phyloP scores from a whole-genome alignment of 2,113 vertebrate genomes.

The Pseudorasbora parva region DNA sequence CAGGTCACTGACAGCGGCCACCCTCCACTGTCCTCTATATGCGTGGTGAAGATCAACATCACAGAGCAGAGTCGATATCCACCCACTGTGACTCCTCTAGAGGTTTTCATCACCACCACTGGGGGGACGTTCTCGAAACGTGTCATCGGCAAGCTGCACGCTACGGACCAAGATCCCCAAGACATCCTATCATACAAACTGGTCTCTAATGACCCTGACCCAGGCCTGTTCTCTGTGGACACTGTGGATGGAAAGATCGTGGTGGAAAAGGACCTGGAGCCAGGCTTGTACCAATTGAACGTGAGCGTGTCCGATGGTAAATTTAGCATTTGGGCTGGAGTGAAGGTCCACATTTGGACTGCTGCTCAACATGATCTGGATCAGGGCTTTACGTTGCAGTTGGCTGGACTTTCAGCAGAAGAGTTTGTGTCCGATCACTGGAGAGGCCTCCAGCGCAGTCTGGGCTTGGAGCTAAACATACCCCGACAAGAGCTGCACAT shows the following conservation, averaged over 20 bases:
- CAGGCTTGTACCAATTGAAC: slow-evolving; percentile 84
- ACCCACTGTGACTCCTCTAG: slow-evolving; percentile 86
- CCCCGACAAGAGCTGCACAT: slow-evolving; percentile 83
- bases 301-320: slow-evolving; percentile 90
- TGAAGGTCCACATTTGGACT: slow-evolving; percentile 85
- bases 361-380: slow-evolving; percentile 78
- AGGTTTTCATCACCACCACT: slow-evolving; percentile 87
- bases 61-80: slow-evolving; percentile 87
- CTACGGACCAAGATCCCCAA: slow-evolving; percentile 89
- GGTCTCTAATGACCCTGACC: slow-evolving; percentile 66
- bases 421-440: slow-evolving; percentile 93
- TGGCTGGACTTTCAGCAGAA: slow-evolving; percentile 82
- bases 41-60: slow-evolving; percentile 84
- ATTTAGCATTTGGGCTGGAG: slow-evolving; percentile 75
- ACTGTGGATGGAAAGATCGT: slow-evolving; percentile 84
- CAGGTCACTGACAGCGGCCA: slow-evolving; percentile 90
- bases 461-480: slow-evolving; percentile 78
- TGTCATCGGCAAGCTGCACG: slow-evolving; percentile 89
- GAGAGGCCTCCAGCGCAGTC: slow-evolving; percentile 86
- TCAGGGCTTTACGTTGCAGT: slow-evolving; percentile 81
- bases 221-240: slow-evolving; percentile 82
- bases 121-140: slow-evolving; percentile 79
- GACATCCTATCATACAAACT: slow-evolving; percentile 83
- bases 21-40: slow-evolving; percentile 90
- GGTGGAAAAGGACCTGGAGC: slow-evolving; percentile 78